Conservation (phyloP, 2,888 invertebrate genomes). For the Nephrotoma appendiculata region DNA sequence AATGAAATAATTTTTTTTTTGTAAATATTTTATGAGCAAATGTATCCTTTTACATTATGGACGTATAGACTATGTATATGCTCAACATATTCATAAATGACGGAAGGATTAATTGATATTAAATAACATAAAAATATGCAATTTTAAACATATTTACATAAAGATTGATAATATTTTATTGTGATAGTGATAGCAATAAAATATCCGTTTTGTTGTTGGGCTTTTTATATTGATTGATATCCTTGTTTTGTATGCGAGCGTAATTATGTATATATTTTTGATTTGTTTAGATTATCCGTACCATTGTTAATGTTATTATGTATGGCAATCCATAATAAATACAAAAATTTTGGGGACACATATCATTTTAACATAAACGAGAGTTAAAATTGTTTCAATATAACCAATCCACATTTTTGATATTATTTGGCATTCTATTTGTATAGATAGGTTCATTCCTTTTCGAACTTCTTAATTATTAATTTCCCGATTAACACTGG, state of each 20-base stretch:
- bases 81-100: not conserved
- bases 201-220: not conserved
- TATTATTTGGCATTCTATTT: not conserved
- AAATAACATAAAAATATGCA: not conserved
- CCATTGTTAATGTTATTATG: not conserved
- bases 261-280: not conserved
- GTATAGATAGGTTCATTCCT: too few species aligned
- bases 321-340: not conserved
- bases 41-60: not conserved
- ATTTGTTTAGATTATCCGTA: not conserved
- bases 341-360: not conserved
- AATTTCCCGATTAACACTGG: too few species aligned
- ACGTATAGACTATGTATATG: not conserved
- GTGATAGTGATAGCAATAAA: not conserved
- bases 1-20: not conserved
- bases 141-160: not conserved
- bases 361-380: not conserved
- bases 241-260: not conserved
- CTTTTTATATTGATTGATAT: not conserved
- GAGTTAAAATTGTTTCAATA: not conserved
- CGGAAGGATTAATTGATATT: not conserved
- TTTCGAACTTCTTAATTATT: too few species aligned
- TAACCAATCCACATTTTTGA: not conserved
- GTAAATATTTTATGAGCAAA: not conserved
- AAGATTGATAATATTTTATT: not conserved